phyloP scores from a whole-genome alignment of 2,797 vertebrate species.

The Hoplostethus mediterraneus region DNA sequence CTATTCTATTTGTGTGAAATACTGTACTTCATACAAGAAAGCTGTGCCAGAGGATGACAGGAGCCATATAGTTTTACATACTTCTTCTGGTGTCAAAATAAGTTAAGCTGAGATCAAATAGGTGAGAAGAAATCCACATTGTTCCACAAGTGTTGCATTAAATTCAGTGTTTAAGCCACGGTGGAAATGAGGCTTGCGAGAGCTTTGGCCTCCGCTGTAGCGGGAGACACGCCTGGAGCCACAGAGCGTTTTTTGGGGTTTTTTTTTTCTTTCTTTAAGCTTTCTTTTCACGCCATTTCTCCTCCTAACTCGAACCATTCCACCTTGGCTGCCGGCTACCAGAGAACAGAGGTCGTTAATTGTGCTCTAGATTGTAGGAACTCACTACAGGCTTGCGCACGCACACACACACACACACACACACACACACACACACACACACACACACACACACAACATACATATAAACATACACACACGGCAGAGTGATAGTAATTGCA shows the following conservation, averaged over 20 bases:
- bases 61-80: constrained; percentile 10
- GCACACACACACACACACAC: constrained; percentile 10
- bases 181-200: constrained; percentile 68
- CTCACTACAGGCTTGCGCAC: constrained; percentile 26
- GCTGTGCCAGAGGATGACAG: not conserved
- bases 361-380: constrained; percentile 61
- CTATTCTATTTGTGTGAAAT: not conserved
- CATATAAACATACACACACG: constrained; percentile 22
- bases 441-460: constrained; percentile 22
- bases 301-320: constrained; percentile 81
- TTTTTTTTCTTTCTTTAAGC: constrained; percentile 11
- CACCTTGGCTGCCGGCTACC: constrained; percentile 68
- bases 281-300: constrained; percentile 78
- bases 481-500: constrained; percentile 73
- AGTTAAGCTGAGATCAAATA: constrained; percentile 44
- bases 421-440: constrained; percentile 1
- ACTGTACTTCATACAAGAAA: not conserved
- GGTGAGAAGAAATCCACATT: constrained; percentile 38
- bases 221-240: constrained; percentile 68
- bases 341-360: constrained; percentile 73
- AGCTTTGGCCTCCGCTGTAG: constrained; percentile 57
- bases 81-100: constrained; percentile 27
- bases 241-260: constrained; percentile 53
- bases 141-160: constrained; percentile 64
- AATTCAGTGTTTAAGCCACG: constrained; percentile 51